Base-by-base conservation (phyloP, 2,113 vertebrate genomes). In the Upupa epops region DNA sequence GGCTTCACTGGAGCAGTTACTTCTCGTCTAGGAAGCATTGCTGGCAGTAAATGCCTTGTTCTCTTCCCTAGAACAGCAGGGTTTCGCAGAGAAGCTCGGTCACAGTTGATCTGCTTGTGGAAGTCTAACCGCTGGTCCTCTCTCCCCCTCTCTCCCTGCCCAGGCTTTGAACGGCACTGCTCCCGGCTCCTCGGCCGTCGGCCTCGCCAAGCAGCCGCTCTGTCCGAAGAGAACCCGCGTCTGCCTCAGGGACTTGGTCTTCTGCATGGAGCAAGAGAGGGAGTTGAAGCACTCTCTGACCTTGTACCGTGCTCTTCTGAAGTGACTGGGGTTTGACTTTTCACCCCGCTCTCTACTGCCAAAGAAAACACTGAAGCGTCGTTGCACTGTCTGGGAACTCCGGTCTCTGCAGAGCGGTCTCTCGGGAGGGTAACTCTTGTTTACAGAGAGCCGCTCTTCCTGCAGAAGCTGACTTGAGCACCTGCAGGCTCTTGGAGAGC, bases 231-330 rank as follows among this genome's bases (percentile, higher is more conserved):
- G 98, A 96, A 98, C 98, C 5, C 98, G 98, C 32, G 89, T 99
- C 92, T 98, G 97, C 95, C 97, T 99, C 97, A 98, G 97, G 97
- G 99, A 99, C 96, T 97, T 99, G 96, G 96, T 99, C 92, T 98
- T 98, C 97, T 99, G 98, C 91, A 98, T 99, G 98, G 99, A 99
- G 93, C 98, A 99, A 92, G 98, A 99, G 58, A 97, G 84, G 72
- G 97, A 97, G 36, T 97, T 98, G 73, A 98, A 97, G 51, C 98
- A 97, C 93, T 99, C 99, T 32, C 97, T 98, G n/a, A 82, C 94
- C 46, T 97, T 99, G n/a, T 99, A 99, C 97, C 98, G 89, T 91
- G 98, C 98, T 48, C 98, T 99, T 96, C 96, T 99, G 73, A 98
- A 98, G 96, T 98, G 96, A 81, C 74, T 55, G 69, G 37, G 59